phyloP scores from a whole-genome alignment of 2,113 vertebrate genomes.

The Grammatotria lemairii region DNA sequence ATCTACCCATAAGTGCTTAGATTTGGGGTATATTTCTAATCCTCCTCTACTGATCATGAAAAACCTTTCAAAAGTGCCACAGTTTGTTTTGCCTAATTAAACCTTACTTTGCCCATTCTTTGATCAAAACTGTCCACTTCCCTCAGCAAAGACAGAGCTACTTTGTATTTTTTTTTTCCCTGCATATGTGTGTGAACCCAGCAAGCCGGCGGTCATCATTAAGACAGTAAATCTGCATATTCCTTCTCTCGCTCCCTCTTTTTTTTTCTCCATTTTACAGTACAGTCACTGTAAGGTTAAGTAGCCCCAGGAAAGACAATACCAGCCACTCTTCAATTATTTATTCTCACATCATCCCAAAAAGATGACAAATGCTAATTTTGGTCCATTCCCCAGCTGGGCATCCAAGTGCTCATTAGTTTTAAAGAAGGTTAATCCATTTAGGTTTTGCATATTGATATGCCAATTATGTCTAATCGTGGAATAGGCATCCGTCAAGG shows the following conservation, averaged over 20 bases:
- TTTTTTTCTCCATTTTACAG: background rate
- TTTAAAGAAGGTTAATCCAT: conserved; percentile 98
- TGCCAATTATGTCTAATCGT: conserved; percentile 98
- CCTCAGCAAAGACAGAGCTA: background rate
- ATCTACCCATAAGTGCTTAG: background rate
- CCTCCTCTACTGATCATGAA: background rate
- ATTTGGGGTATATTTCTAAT: background rate
- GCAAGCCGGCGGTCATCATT: background rate
- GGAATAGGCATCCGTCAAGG: conserved; percentile 97
- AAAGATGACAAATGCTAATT: conserved; percentile 97
- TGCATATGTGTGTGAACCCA: background rate
- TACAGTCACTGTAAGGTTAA: background rate
- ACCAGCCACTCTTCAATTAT: conserved; percentile 48
- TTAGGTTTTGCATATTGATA: conserved; percentile 99
- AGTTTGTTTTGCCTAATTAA: background rate
- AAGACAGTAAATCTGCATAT: conserved; percentile 29
- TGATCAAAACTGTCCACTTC: background rate
- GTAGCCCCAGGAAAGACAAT: conserved; percentile 40
- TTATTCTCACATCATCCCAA: conserved; percentile 52
- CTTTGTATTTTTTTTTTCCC: background rate
- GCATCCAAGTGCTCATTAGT: conserved; percentile 94
- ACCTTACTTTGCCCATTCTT: background rate
- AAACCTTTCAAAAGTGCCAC: background rate
- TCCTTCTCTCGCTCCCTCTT: background rate
- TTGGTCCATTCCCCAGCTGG: conserved; percentile 92